Base-by-base conservation (phyloP, 2,797 vertebrate genomes). In the Enteromius argenteus region DNA sequence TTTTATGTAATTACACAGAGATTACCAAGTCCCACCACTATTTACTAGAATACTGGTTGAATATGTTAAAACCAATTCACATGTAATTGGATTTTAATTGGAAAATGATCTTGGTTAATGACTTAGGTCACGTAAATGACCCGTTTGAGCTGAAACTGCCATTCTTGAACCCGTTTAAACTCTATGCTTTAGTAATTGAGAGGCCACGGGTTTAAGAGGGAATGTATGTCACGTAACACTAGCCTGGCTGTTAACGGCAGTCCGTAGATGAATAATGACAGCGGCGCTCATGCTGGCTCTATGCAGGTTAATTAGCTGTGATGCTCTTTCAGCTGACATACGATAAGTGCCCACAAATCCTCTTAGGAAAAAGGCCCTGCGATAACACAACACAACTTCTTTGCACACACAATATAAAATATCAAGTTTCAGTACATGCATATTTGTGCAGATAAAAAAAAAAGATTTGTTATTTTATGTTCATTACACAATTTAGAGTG, bases 301-400 rank as follows among this genome's bases (percentile, higher is more conserved):
- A 90, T 88, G 85, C 92, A 92, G 92, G 94, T 93, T 94, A 94
- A 94, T 94, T 94, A 93, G 89, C 85, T 91, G 90, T 92, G 91
- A 89, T 80, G 86, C 88, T 84, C 86, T 92, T 91, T 92, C 46
- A 80, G 92, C 88, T 92, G 91, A 90, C 86, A 88, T 53, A 87
- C 88, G 93, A 94, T 94, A 95, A 94, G 93, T 90, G 90, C 87
- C 85, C 81, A 91, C 91, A 94, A 94, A 94, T 94, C 94, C 93
- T 94, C 91, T 94, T 94, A 94, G 87, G 87, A 89, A 88, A 86
- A 69, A 73, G 42, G 37, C 37, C 44, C 14, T 51, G 4, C 5
- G 15, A 62, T 42, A 56, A 37, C 23, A 74, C 35, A 51, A 35
- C 14, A 44, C 30, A 53, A 35, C 10, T n/a, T 69, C 11, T 51